phyloP scores from a whole-genome alignment of 2,113 vertebrate genomes.

The Istiophorus platypterus region DNA sequence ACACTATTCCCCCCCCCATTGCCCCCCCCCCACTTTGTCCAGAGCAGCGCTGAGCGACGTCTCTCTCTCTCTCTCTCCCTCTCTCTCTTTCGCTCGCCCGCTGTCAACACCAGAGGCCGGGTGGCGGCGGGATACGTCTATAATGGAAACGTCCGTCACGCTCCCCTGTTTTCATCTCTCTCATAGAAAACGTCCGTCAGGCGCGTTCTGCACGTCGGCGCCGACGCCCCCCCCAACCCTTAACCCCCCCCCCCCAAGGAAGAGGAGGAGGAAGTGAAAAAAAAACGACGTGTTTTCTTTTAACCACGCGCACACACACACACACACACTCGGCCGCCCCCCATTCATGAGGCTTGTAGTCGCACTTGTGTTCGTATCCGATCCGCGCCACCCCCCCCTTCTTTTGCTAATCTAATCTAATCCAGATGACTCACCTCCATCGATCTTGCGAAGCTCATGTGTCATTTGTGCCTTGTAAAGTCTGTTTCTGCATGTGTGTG shows the following conservation, averaged over 20 bases:
- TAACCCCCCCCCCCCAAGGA: neutral
- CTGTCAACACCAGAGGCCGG: constrained; percentile 32
- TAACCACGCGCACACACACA: too few species aligned
- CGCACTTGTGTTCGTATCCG: too few species aligned
- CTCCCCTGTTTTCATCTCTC: constrained; percentile 64
- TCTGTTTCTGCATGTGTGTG: too few species aligned
- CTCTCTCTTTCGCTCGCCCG: constrained; percentile 6
- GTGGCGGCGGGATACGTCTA: constrained; percentile 49
- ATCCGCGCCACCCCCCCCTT: too few species aligned
- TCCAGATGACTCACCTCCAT: constrained; percentile 68
- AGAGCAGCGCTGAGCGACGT: neutral
- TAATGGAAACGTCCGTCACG: constrained; percentile 78
- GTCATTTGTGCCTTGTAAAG: constrained; percentile 33
- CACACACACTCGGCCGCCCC: constrained; percentile 6
- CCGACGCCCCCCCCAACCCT: constrained; percentile 1
- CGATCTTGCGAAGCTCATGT: constrained; percentile 59
- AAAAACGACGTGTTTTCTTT: too few species aligned
- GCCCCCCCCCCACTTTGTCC: constrained; percentile 23
- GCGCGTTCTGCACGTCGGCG: constrained; percentile 48
- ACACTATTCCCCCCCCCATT: too few species aligned
- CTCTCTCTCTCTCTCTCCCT: neutral
- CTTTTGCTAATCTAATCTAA: constrained; percentile 66
- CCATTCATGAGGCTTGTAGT: constrained; percentile 14
- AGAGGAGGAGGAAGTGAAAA: neutral
- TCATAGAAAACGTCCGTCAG: constrained; percentile 73